These are phyloP conservation scores for Seladonia tumulorum DNA, from an alignment of 2,888 invertebrate genomes.

Conservation along the genomic window DNA sequence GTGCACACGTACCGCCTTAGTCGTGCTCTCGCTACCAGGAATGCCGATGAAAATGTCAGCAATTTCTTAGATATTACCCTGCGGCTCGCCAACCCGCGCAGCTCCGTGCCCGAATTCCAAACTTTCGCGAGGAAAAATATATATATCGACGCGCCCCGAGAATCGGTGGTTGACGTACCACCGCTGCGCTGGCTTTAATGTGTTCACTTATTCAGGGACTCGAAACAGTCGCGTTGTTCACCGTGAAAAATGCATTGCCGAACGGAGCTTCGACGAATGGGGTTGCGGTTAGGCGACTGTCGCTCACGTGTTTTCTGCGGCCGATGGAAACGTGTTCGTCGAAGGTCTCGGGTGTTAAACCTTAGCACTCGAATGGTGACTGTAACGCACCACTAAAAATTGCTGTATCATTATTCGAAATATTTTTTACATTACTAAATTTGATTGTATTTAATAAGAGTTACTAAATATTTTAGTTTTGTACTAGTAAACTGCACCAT, in stretches of 20 bases:
- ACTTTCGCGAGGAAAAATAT: neutral
- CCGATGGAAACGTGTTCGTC: neutral
- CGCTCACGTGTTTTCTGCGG: neutral
- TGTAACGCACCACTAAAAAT: too few species aligned
- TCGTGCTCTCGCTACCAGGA: conserved; percentile 29
- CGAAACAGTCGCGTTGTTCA: conserved; percentile 5
- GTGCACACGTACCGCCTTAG: conserved; percentile 13
- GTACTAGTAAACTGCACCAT: too few species aligned
- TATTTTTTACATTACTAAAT: too few species aligned
- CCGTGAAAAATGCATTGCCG: neutral
- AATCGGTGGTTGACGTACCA: neutral
- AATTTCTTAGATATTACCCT: conserved; percentile 57
- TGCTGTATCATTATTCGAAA: too few species aligned
- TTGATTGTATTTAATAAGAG: too few species aligned
- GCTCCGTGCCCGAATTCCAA: neutral
- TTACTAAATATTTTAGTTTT: too few species aligned
- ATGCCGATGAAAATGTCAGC: conserved; percentile 60
- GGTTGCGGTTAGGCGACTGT: neutral
- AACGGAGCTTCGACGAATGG: neutral
- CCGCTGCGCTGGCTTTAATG: neutral
- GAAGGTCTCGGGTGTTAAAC: neutral
- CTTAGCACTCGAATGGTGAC: too few species aligned
- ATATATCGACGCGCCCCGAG: neutral
- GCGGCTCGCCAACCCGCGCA: conserved; percentile 13
- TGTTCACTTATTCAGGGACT: neutral